phyloP scores from a whole-genome alignment of 2,113 vertebrate species.

The Pseudopodoces humilis region DNA sequence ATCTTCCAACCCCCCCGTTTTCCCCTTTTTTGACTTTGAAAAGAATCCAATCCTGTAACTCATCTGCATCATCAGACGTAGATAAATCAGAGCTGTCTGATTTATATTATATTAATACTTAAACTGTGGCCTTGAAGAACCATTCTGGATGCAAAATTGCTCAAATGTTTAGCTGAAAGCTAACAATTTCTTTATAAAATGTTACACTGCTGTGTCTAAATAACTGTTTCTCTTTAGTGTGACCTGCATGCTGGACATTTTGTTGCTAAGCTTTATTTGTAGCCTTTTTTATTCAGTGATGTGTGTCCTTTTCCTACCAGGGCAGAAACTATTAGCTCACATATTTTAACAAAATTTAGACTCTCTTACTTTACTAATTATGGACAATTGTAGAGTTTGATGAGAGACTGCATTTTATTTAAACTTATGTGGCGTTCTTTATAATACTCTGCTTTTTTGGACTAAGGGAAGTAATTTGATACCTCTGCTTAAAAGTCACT shows the following conservation, averaged over 20 bases:
- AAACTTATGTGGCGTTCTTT: neutral
- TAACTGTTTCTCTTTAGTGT: neutral
- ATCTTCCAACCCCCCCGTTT: accelerated
- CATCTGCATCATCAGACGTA: neutral
- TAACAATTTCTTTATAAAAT: neutral
- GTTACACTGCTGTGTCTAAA: neutral
- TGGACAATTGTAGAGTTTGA: neutral
- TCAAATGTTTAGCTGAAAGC: neutral
- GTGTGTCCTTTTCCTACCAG: neutral
- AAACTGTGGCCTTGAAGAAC: neutral
- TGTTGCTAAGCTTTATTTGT: neutral
- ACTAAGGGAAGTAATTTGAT: neutral
- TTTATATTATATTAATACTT: neutral
- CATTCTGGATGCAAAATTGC: neutral
- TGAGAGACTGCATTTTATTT: neutral
- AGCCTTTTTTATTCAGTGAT: neutral
- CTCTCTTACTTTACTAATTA: neutral
- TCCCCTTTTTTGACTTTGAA: neutral
- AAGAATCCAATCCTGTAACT: neutral
- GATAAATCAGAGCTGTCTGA: neutral
- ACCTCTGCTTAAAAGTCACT: neutral
- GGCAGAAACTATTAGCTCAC: neutral
- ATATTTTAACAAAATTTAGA: neutral
- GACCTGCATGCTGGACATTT: neutral
- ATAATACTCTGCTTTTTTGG: neutral